Percentiles rank a stretch among this genome's conserved stretches.
phyloP scores from a whole-genome alignment of 2,888 invertebrate genomes.

The Folsomia manolachei region DNA sequence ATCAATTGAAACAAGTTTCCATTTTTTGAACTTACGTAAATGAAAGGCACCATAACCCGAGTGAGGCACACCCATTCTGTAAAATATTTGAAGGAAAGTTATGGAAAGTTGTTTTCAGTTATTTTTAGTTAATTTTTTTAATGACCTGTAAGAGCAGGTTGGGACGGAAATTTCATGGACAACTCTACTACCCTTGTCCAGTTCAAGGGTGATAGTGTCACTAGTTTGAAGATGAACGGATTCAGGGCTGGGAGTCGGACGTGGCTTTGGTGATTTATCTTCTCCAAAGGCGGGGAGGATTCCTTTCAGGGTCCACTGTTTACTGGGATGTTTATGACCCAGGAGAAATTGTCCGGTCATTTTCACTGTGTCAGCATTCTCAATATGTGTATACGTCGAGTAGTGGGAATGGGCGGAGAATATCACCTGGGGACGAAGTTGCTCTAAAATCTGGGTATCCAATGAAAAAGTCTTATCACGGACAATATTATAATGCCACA shows the following conservation, averaged over 20 bases:
- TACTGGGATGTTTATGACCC: not conserved
- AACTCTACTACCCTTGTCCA: slow-evolving; percentile 1
- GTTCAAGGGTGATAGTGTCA: slow-evolving; percentile 10
- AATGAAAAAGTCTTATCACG: slow-evolving; percentile 20
- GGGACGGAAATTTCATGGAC: slow-evolving; percentile 82
- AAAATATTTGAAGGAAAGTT: too few relatives aligned
- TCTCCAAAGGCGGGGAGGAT: not conserved
- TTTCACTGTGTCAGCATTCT: slow-evolving; percentile 9
- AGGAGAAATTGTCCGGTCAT: slow-evolving; percentile 29
- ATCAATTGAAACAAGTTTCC: too few relatives aligned
- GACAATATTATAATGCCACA: too few relatives aligned
- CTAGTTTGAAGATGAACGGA: not conserved
- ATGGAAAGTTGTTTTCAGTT: too few relatives aligned
- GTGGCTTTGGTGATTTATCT: not conserved
- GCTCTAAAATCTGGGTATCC: slow-evolving; percentile 60
- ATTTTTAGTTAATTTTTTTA: too few relatives aligned
- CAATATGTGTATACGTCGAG: slow-evolving; percentile 59
- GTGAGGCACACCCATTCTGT: slow-evolving; percentile 84
- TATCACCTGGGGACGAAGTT: slow-evolving; percentile 66
- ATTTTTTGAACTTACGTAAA: slow-evolving; percentile 62
- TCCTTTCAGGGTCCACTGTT: not conserved
- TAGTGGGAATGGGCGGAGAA: slow-evolving; percentile 70
- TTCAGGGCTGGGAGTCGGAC: not conserved
- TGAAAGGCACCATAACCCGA: slow-evolving; percentile 84
- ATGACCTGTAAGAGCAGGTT: slow-evolving; percentile 92